Evolutionary conservation across 2,888 invertebrate genomes (phyloP), one percentile per base, ranked within the genome.

Genomic region (Quadroppia sp.): DNA sequence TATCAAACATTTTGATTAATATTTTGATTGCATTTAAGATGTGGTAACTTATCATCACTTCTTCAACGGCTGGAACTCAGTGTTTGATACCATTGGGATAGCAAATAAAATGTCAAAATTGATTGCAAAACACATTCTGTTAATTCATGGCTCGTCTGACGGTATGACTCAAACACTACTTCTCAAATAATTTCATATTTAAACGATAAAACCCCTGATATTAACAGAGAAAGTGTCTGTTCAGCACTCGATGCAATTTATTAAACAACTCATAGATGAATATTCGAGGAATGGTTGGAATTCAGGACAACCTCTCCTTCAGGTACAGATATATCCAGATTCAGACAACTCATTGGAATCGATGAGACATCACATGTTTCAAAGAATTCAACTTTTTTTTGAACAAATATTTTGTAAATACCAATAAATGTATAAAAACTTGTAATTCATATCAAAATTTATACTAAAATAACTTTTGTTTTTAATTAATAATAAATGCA

Each of bases 131-230:
- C 90, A 91, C 87, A 90, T 93, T 81, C 88, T 95, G 79, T 83
- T 98, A 42, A 89, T 95, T 0, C 97, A 97, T 81, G 97, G 97
- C 7, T 92, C 95, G 0, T 94, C 93, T 0, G 97, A 98, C 82
- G 85, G 85, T 85, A 79, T 76, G 80, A 75, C 20, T 45, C 48
- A 30, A 23, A 40, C 40, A n/a, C 32, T 40, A 40, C n/a, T 69
- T 4, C n/a, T n/a, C n/a, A n/a, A n/a, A n/a, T n/a, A 15, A 42
- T 32, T 61, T n/a, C 4, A 17, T 32, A 56, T 28, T 13, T 28
- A 61, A 13, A 6, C 13, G n/a, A 32, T 61, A 32, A 32, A 32
- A 17, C 1, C 13, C 2, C 1, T 23, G 11, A 45, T 50, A 20
- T 28, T 59, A 15, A 36, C 28, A 74, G 74, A 74, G 28, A 45